Evolutionary conservation across 2,113 vertebrate species (phyloP).

Genomic region (Tretioscincus oriximinensis): DNA sequence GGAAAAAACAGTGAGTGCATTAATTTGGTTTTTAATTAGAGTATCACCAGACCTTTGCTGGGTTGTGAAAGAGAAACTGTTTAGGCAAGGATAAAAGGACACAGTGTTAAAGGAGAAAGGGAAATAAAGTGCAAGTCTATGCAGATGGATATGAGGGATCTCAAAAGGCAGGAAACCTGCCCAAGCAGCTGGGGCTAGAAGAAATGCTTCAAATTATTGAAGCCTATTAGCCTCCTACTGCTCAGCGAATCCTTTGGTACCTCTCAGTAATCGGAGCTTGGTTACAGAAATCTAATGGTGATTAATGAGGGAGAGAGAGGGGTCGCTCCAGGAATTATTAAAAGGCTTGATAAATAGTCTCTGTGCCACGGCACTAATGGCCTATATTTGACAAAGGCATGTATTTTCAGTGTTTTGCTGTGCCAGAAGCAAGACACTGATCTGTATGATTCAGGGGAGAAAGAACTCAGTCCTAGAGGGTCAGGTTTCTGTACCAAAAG

Average conservation of each 20-base stretch:
- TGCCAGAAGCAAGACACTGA: not conserved
- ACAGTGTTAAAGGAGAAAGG: not conserved
- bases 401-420: constrained; percentile 14
- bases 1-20: not conserved
- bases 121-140: not conserved
- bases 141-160: not conserved
- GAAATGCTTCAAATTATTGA: not conserved
- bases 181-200: not conserved
- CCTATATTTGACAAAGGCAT: constrained; percentile 18
- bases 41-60: not conserved
- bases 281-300: constrained; percentile 8
- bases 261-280: constrained; percentile 10
- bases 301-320: constrained; percentile 16
- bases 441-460: constrained; percentile 1
- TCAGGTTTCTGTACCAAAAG: not conserved
- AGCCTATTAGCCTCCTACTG: constrained; percentile 11
- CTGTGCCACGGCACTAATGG: constrained; percentile 11
- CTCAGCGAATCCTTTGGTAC: constrained; percentile 2
- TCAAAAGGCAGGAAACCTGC: not conserved
- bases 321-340: constrained; percentile 25
- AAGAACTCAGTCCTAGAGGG: constrained; percentile 4
- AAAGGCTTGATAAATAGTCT: constrained; percentile 30
- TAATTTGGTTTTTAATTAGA: not conserved
- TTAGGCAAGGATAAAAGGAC: constrained; percentile 4
- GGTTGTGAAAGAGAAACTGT: not conserved